phyloP scores from a whole-genome alignment of 2,797 vertebrate genomes.

The Myoxocephalus aenaeus region DNA sequence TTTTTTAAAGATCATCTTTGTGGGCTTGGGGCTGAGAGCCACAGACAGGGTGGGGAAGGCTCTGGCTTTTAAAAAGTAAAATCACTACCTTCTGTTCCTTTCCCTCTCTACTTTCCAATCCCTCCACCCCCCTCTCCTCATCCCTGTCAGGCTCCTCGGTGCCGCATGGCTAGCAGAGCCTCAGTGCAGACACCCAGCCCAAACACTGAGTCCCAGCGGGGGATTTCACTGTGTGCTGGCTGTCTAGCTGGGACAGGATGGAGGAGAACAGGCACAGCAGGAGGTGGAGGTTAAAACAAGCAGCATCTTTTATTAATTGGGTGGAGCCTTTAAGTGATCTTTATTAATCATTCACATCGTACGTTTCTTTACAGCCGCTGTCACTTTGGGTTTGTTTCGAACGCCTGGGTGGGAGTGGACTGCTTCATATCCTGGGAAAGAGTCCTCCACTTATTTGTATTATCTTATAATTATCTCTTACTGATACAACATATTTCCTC shows the following conservation, averaged over 20 bases:
- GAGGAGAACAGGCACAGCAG: constrained; percentile 20
- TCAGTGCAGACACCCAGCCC: constrained; percentile 52
- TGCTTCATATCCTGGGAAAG: not conserved
- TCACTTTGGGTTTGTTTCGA: constrained; percentile 50
- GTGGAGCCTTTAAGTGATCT: constrained; percentile 61
- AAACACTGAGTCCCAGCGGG: constrained; percentile 63
- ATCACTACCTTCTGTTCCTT: not conserved
- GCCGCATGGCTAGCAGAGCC: constrained; percentile 53
- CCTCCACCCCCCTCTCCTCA: not conserved
- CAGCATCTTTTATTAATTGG: constrained; percentile 76
- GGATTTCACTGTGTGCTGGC: constrained; percentile 36
- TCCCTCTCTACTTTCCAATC: not conserved
- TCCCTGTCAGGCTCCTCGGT: not conserved
- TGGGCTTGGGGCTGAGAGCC: not conserved
- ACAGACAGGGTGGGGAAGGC: not conserved
- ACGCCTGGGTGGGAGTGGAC: not conserved
- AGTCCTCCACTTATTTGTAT: not conserved
- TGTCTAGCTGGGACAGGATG: constrained; percentile 41
- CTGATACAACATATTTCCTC: not conserved
- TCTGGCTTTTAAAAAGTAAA: constrained; percentile 6
- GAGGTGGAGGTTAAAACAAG: constrained; percentile 66
- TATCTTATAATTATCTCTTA: not conserved
- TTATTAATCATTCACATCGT: constrained; percentile 74
- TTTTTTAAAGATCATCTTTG: not conserved
- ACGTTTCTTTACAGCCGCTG: constrained; percentile 59